Percentiles rank a stretch among this genome's conserved stretches.
Conservation (phyloP, 2,113 vertebrate species). For the Elephas maximus region DNA sequence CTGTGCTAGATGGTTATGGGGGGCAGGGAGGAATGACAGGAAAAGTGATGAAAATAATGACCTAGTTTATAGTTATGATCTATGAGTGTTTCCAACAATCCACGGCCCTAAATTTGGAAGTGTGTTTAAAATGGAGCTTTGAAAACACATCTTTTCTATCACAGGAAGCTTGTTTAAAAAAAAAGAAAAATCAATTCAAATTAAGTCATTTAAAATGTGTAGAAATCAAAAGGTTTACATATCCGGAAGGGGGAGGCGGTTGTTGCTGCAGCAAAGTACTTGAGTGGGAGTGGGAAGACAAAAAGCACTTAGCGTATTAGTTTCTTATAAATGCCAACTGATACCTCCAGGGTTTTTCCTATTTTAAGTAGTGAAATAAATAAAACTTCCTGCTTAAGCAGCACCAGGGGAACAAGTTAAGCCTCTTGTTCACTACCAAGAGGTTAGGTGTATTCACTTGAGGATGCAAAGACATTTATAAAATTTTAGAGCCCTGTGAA, state of each 20-base stretch:
- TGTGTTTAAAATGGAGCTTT: slow-evolving; percentile 56
- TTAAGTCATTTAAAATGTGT: slow-evolving; percentile 79
- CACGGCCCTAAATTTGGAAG: slow-evolving; percentile 31
- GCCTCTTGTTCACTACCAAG: neutral
- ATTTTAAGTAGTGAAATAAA: slow-evolving; percentile 7
- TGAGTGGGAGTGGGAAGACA: slow-evolving; percentile 19
- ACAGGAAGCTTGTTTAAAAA: slow-evolving; percentile 47
- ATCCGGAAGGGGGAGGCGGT: neutral
- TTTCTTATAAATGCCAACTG: neutral
- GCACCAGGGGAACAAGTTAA: slow-evolving; percentile 4
- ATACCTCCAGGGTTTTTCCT: neutral
- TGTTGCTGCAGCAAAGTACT: neutral
- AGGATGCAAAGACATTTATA: neutral
- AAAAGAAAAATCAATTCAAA: slow-evolving; percentile 40
- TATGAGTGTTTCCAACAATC: neutral
- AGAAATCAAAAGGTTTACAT: slow-evolving; percentile 61
- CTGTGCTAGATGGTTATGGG: neutral
- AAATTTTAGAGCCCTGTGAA: neutral
- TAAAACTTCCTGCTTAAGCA: neutral
- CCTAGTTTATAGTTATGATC: slow-evolving; percentile 32
- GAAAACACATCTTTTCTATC: slow-evolving; percentile 74
- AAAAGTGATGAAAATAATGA: neutral
- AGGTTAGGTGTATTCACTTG: neutral
- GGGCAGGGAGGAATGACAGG: too few relatives aligned
- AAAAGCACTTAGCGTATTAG: slow-evolving; percentile 2